Conservation (phyloP, 2,797 vertebrate species). For the Hydrocynus forskahlii region DNA sequence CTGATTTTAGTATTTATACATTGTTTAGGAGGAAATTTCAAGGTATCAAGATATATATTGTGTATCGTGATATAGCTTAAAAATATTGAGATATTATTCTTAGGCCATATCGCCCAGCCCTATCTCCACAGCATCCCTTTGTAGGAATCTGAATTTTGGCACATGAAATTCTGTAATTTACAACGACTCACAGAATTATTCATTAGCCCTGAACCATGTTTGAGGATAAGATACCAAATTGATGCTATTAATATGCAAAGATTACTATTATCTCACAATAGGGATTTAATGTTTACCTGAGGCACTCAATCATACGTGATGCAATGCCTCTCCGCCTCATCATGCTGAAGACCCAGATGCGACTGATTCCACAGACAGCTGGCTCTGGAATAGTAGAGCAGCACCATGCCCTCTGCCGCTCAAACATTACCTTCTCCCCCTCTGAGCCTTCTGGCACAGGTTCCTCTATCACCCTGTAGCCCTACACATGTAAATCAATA, state of each 20-base stretch:
- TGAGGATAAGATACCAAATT: not conserved
- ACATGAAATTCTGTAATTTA: not conserved
- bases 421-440: conserved; percentile 92
- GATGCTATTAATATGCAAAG: not conserved
- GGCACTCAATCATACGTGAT: conserved; percentile 95
- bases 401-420: conserved; percentile 97
- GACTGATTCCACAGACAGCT: conserved; percentile 96
- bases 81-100: too few relatives aligned
- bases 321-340: conserved; percentile 94
- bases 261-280: not conserved
- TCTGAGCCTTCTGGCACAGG: conserved; percentile 86
- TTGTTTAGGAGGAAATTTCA: not conserved
- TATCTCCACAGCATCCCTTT: not conserved
- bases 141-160: not conserved
- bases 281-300: conserved; percentile 79
- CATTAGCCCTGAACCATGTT: too few relatives aligned
- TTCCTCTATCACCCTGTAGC: conserved; percentile 96
- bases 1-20: too few relatives aligned
- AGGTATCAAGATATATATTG: too few relatives aligned
- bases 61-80: too few relatives aligned
- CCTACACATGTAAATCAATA: conserved; percentile 71
- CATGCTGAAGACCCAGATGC: conserved; percentile 98
- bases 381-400: conserved; percentile 93
- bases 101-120: not conserved
- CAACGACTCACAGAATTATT: not conserved